Evolutionary conservation across 2,113 vertebrate genomes (phyloP).

Genomic region (Pardalotus punctatus): DNA sequence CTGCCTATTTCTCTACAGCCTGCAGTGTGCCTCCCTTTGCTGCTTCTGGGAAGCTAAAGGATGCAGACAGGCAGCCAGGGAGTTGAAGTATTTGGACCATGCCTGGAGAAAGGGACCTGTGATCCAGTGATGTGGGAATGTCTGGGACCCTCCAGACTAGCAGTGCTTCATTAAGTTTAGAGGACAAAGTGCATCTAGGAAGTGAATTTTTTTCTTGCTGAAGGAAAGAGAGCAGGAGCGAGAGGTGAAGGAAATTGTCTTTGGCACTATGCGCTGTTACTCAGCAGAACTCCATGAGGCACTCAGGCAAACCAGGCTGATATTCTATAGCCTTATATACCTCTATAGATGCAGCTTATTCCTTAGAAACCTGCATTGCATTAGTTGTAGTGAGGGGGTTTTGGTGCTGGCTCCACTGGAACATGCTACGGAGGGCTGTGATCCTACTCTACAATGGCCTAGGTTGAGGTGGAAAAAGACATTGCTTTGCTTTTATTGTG

Average conservation of each 20-base stretch:
- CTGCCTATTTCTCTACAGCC: neutral
- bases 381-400: accelerated
- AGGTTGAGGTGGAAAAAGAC: neutral
- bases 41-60: neutral
- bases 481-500: neutral
- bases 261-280: neutral
- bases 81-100: neutral
- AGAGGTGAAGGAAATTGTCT: neutral
- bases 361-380: neutral
- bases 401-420: neutral
- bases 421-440: neutral
- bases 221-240: neutral
- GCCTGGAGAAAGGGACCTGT: neutral
- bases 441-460: neutral
- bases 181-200: neutral
- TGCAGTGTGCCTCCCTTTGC: accelerated
- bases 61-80: neutral
- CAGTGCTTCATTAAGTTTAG: neutral
- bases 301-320: neutral
- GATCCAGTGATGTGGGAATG: neutral
- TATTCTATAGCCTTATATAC: neutral
- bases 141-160: neutral
- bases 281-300: neutral
- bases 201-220: neutral
- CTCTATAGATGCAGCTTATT: neutral